Evolutionary conservation across 2,888 invertebrate genomes (phyloP), one percentile per base, ranked within the genome.

Genomic region (Lochmaea capreae): DNA sequence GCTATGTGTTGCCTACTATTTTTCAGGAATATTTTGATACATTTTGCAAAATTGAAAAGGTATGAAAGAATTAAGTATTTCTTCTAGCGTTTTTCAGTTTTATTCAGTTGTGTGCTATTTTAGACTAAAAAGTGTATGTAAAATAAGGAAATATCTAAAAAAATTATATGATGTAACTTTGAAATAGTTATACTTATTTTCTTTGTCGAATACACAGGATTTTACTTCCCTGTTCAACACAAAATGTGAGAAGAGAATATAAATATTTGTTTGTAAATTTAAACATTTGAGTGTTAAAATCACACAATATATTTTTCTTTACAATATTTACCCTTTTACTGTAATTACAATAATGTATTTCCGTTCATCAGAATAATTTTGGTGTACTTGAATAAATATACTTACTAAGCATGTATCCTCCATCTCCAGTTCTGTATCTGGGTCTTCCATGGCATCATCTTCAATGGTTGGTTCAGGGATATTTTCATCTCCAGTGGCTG

Each of bases 291-390:
- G 26, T 26, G 26, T 26, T 26, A 26, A 26, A 26, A 26, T 26
- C 26, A 26, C 26, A 26, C 26, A 26, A 26, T 26, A 26, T 26
- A 26, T 26, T 26, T 26, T 26, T 43, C 4, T 49, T 49, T 14
- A 49, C 4, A 14, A 14, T 14, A 14, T 49, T 49, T 49, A 49
- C 49, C 49, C 49, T 49, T 49, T 49, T 49, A 49, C 14, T 49
- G 49, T 49, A 49, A 49, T 49, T 49, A 49, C 49, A 12, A 49
- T 49, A 49, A 49, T 49, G 49, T 49, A 14, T 49, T 49, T 49
- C 14, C 49, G 14, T 14, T 12, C 49, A 14, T 49, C 49, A 49
- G 49, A 49, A 49, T 49, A 49, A 14, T 49, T 49, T 49, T 49
- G 14, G 14, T 49, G 49, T 49, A 49, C 49, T 49, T 49, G 49